Evolutionary conservation across 2,113 vertebrate species (phyloP).

Genomic region (Scalopus aquaticus): DNA sequence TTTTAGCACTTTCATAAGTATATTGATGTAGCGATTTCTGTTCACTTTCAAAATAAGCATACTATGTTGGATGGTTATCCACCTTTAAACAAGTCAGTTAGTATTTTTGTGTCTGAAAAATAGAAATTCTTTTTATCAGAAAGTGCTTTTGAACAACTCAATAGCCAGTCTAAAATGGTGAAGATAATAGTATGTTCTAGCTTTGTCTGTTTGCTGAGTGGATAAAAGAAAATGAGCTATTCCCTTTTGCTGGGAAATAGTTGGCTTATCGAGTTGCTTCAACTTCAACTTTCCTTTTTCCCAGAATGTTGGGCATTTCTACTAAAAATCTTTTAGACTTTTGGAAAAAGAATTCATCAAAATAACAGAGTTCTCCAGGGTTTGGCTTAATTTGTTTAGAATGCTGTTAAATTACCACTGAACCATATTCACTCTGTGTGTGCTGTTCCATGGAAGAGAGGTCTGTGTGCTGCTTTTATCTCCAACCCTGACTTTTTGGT

Average conservation of each 20-base stretch:
- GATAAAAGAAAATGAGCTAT: not conserved
- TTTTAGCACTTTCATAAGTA: not conserved
- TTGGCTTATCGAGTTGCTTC: not conserved
- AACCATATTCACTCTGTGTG: too few species aligned
- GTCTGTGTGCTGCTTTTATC: not conserved
- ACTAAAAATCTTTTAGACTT: not conserved
- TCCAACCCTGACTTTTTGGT: not conserved
- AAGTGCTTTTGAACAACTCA: conserved; percentile 2
- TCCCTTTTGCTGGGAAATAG: not conserved
- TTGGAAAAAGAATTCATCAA: not conserved
- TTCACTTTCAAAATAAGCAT: not conserved
- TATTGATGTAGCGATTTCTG: not conserved
- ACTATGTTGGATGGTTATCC: not conserved
- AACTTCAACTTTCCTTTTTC: not conserved
- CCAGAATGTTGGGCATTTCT: not conserved
- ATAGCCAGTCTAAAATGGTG: not conserved
- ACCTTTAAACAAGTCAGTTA: conserved; percentile 2
- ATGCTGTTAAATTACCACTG: not conserved
- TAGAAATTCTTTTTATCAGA: not conserved
- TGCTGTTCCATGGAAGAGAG: not conserved
- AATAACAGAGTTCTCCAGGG: not conserved
- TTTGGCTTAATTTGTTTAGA: conserved; percentile 8
- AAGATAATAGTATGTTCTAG: not conserved
- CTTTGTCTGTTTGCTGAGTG: not conserved
- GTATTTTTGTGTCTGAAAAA: conserved; percentile 10